These are phyloP conservation scores for Brachionus asplanchnoidis DNA, from an alignment of 1,140 invertebrate species.

Conservation along the genomic window DNA sequence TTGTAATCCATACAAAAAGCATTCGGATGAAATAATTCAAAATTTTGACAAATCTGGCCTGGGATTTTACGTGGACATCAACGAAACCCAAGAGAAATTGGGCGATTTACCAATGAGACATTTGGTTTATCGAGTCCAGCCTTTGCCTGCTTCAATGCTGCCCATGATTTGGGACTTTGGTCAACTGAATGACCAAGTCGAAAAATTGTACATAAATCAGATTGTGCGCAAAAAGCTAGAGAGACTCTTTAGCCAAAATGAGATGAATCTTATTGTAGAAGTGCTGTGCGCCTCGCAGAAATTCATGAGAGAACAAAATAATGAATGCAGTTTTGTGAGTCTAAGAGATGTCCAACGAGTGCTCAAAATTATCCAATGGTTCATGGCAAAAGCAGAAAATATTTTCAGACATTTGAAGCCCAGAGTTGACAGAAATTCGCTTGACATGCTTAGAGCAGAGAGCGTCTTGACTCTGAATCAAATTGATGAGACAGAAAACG, in stretches of 20 bases:
- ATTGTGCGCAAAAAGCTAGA: neutral
- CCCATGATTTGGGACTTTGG: conserved; percentile 55
- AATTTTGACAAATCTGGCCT: conserved; percentile 50
- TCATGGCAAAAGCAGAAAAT: neutral
- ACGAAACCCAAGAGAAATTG: conserved; percentile 46
- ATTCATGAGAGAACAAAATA: conserved; percentile 49
- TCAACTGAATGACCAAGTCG: conserved; percentile 47
- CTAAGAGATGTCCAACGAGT: conserved; percentile 51
- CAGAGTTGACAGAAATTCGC: neutral
- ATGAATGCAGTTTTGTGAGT: conserved; percentile 55
- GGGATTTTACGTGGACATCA: conserved; percentile 50
- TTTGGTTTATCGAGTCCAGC: conserved; percentile 51
- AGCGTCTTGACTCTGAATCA: neutral
- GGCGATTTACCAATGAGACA: conserved; percentile 51
- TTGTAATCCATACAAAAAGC: conserved; percentile 53
- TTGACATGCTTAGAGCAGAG: neutral
- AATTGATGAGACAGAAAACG: neutral
- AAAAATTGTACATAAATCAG: conserved; percentile 50
- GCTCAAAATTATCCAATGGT: conserved; percentile 44
- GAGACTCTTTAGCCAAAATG: neutral
- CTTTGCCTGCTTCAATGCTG: conserved; percentile 50
- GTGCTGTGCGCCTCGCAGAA: conserved; percentile 49
- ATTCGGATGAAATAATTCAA: conserved; percentile 49
- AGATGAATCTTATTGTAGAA: conserved; percentile 42
- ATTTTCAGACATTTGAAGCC: neutral